phyloP scores from a whole-genome alignment of 2,113 vertebrate genomes.

The Xenopus borealis region DNA sequence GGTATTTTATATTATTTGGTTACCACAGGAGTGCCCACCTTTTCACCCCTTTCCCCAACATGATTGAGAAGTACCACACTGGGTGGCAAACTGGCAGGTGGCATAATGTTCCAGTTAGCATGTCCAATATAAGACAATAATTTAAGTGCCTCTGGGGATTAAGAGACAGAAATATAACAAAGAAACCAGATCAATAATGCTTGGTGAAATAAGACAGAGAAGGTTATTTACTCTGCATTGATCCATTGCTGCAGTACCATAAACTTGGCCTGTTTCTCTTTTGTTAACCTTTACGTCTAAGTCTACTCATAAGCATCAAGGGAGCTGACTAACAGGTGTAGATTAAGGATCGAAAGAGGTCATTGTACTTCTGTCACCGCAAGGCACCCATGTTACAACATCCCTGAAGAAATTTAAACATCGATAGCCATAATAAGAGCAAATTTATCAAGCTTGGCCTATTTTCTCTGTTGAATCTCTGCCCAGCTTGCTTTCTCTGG shows the following conservation, averaged over 20 bases:
- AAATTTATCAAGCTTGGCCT: conserved; percentile 82
- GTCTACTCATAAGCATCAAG: conserved; percentile 90
- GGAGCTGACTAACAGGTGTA: conserved; percentile 98
- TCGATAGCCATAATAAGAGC: conserved; percentile 88
- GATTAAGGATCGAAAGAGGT: conserved; percentile 98
- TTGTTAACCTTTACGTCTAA: conserved; percentile 99
- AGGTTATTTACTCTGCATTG: conserved; percentile 99
- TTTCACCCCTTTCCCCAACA: background rate
- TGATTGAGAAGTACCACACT: conserved; percentile 50
- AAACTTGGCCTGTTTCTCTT: conserved; percentile 95
- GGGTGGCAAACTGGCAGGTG: conserved; percentile 76
- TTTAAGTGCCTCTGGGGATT: conserved; percentile 69
- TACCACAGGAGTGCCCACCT: conserved; percentile 6
- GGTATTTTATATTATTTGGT: conserved; percentile 24
- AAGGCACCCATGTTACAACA: conserved; percentile 84
- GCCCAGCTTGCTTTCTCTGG: conserved; percentile 71
- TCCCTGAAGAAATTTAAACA: conserved; percentile 88
- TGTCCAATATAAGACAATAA: conserved; percentile 71
- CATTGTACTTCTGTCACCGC: conserved; percentile 85
- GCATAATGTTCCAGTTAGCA: conserved; percentile 75
- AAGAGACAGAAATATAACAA: conserved; percentile 85
- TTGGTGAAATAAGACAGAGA: conserved; percentile 98
- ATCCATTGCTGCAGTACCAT: conserved; percentile 83
- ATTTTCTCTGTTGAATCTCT: conserved; percentile 65
- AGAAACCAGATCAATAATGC: conserved; percentile 89